Evolutionary conservation across 2,113 vertebrate species (phyloP).

Genomic region (Chlamydotis undulata): DNA sequence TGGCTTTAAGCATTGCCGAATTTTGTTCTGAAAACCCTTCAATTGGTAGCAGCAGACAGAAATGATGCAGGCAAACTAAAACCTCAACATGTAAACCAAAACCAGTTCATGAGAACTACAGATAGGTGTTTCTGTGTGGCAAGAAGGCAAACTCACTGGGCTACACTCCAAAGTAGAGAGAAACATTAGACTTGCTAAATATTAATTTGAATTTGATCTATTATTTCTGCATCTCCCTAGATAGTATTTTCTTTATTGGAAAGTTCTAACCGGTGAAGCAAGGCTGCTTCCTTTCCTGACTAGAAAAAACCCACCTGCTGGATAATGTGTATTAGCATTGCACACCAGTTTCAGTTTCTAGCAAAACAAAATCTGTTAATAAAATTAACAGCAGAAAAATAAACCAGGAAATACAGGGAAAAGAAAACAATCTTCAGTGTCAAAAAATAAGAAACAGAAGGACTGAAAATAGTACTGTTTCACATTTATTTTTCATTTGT

Average conservation of each 20-base stretch:
- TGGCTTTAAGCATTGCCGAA: not conserved
- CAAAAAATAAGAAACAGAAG: not conserved
- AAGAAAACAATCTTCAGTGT: too few relatives aligned
- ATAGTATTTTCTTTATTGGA: not conserved
- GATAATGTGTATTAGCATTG: not conserved
- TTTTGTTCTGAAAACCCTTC: not conserved
- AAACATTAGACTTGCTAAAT: not conserved
- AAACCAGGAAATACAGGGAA: not conserved
- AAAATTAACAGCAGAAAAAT: not conserved
- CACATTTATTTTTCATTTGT: not conserved
- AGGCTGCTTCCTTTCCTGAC: not conserved
- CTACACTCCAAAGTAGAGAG: not conserved
- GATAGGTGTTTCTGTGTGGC: not conserved
- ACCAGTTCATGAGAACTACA: not conserved
- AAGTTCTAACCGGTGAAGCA: not conserved
- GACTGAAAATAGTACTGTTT: not conserved
- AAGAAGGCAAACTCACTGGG: not conserved
- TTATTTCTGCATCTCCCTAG: not conserved
- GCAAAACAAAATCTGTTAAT: not conserved
- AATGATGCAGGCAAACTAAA: not conserved
- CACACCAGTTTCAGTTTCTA: not conserved
- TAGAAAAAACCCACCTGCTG: not conserved
- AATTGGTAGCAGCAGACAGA: not conserved
- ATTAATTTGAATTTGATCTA: not conserved
- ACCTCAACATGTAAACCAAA: not conserved